A percentile compares a stretch with the other conserved stretches of the same genome.
These are phyloP conservation scores for Eilema sororculum DNA, from an alignment of 2,888 invertebrate species.

Conservation along the genomic window DNA sequence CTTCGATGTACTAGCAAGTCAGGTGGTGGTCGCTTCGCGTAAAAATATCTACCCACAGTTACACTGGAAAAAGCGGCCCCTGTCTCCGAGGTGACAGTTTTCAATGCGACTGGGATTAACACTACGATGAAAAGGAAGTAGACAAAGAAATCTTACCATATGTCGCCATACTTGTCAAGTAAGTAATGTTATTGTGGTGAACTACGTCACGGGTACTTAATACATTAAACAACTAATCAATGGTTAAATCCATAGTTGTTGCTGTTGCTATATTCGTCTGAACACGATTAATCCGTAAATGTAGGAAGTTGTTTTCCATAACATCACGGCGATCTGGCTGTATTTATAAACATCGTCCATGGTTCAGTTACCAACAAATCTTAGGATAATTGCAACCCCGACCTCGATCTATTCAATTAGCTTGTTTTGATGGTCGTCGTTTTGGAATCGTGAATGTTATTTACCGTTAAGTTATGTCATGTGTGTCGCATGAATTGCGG, in stretches of 20 bases:
- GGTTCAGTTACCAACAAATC: constrained; percentile 28
- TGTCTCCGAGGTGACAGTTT: too few species aligned
- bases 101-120: too few species aligned
- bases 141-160: too few species aligned
- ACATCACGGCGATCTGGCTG: constrained; percentile 25
- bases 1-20: too few species aligned
- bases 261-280: constrained; percentile 23
- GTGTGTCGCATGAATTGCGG: background rate
- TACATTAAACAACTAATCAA: background rate
- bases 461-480: constrained; percentile 1
- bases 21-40: too few species aligned
- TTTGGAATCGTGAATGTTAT: background rate
- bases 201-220: background rate
- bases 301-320: constrained; percentile 34
- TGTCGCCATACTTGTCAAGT: too few species aligned
- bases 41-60: too few species aligned
- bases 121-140: too few species aligned
- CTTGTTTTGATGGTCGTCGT: constrained; percentile 16
- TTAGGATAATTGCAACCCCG: constrained; percentile 13
- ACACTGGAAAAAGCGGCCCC: too few species aligned
- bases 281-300: constrained; percentile 14
- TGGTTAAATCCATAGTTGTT: background rate
- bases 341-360: constrained; percentile 31
- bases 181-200: too few species aligned
- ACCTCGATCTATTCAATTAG: constrained; percentile 14